Base-by-base conservation (phyloP, 2,113 vertebrate genomes). In the Oncorhynchus clarkii region DNA sequence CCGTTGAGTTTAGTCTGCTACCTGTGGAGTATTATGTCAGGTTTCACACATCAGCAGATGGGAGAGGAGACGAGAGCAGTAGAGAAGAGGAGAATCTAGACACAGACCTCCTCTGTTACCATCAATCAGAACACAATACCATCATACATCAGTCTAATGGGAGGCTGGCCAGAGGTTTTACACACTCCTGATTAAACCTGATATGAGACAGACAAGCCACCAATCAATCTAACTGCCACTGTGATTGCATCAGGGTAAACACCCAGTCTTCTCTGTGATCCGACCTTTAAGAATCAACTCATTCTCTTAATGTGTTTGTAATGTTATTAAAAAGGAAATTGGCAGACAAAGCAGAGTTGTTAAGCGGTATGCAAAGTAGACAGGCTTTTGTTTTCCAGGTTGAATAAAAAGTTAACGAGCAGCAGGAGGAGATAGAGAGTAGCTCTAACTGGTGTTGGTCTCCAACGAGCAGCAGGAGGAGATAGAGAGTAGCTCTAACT, bases 1-100 rank as follows among this genome's bases (percentile, higher is more conserved):
- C 39, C 8, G 8, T 39, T 39, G 8, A 39, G 39, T 39, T 39
- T 39, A 39, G 39, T 39, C 39, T 39, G 8, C 8, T 39, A 39
- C 73, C 34, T 4, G 13, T 74, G 79, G 69, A 80, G 31, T 69
- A 51, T 54, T 26, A 34, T 69, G 76, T 69, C 20, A 73, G 78
- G 39, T 74, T 81, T 79, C 18, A 75, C 66, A 71, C 66, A 29
- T 64, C 82, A 62, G 12, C 24, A 27, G 26, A 71, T 73, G n/a
- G 83, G 26, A 67, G n/a, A 24, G 60, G 20, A 65, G 62, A 24
- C 5, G 20, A 5, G 62, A 14, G 20, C 9, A 65, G 62, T 16
- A 60, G 57, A 14, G n/a, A 20, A 9, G 60, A 62, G n/a, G 16
- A 22, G 18, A 2, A 62, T 39, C 34, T 9, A 16, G 59, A 22